Base-by-base conservation (phyloP, 2,888 invertebrate genomes). In the Ischnura elegans region DNA sequence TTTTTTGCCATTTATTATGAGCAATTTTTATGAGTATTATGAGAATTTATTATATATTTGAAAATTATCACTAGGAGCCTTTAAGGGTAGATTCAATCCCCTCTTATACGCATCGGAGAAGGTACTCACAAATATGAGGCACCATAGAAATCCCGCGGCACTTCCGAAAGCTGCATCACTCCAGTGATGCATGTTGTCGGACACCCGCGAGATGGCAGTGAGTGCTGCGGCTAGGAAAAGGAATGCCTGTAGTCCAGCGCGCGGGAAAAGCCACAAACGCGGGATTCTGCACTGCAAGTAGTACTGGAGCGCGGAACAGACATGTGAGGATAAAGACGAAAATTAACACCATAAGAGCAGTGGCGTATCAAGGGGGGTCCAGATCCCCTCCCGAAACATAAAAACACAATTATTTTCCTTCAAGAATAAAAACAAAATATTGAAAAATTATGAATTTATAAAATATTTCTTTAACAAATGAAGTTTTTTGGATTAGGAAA, bases 131-230 rank as follows among this genome's bases (percentile, higher is more conserved):
- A 90, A 90, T 16, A 90, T 25, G 6, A 45, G 55, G 61, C 90
- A 90, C 90, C 90, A 90, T 45, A 90, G 90, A 61, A 90, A 90
- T 66, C 93, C 93, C n/a, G 87, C 43, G 29, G 87, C 87, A 10
- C 93, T 47, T 46, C 93, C 93, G 29, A 84, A 55, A 19, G 87
- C 61, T 61, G 87, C 93, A 25, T 93, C 93, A 29, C 76, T 87
- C 86, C 85, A 93, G 46, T 93, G 93, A 76, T 93, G 93, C 93
- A 93, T 93, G 76, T 93, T 87, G 66, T 93, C 93, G 42, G 66
- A 66, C 10, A 93, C 93, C 66, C 93, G 43, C 19, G 93, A 93
- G 55, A 93, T 76, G 46, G 93, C 87, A 42, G 87, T 93, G 19
- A 87, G 51, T 29, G 87, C 87, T 4, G 93, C 93, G 2, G 93